These are phyloP conservation scores for Dicrostonyx torquatus DNA, from an alignment of 2,797 vertebrate genomes.

Conservation along the genomic window DNA sequence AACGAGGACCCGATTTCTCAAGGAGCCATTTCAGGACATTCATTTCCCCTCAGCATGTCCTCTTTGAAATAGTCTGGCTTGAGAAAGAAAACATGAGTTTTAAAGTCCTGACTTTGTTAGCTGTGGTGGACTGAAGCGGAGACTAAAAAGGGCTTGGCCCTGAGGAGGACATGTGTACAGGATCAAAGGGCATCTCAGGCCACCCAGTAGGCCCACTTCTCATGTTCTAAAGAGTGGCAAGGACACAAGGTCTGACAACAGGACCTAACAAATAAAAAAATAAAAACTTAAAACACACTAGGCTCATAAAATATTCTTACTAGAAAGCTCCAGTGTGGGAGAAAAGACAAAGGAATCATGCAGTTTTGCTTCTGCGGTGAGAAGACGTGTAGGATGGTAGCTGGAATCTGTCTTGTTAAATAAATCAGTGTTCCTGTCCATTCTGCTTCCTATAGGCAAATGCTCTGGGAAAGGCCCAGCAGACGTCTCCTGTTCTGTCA, in stretches of 20 bases:
- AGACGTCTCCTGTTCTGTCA: constrained; percentile 63
- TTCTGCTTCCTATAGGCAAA: constrained; percentile 63
- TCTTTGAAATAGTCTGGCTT: constrained; percentile 47
- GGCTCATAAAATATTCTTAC: constrained; percentile 47
- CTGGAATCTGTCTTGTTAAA: constrained; percentile 65
- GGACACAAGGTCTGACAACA: constrained; percentile 49
- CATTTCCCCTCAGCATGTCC: not conserved
- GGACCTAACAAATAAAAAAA: not conserved
- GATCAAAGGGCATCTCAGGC: not conserved
- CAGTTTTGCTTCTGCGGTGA: constrained; percentile 11
- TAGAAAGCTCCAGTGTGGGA: constrained; percentile 48
- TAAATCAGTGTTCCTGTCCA: constrained; percentile 60
- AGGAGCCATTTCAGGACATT: constrained; percentile 5
- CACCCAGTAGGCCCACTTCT: not conserved
- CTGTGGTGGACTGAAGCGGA: constrained; percentile 10
- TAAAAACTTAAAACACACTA: constrained; percentile 53
- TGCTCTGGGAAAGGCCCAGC: constrained; percentile 72
- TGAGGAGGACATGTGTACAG: not conserved
- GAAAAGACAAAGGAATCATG: constrained; percentile 53
- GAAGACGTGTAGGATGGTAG: constrained; percentile 63
- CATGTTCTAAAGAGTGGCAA: constrained; percentile 43
- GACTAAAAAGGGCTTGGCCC: not conserved
- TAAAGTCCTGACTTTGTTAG: constrained; percentile 34
- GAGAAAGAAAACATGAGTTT: constrained; percentile 38
- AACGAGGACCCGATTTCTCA: constrained; percentile 59